Conservation (phyloP, 1,140 invertebrate genomes). For the Bombus terrestris region DNA sequence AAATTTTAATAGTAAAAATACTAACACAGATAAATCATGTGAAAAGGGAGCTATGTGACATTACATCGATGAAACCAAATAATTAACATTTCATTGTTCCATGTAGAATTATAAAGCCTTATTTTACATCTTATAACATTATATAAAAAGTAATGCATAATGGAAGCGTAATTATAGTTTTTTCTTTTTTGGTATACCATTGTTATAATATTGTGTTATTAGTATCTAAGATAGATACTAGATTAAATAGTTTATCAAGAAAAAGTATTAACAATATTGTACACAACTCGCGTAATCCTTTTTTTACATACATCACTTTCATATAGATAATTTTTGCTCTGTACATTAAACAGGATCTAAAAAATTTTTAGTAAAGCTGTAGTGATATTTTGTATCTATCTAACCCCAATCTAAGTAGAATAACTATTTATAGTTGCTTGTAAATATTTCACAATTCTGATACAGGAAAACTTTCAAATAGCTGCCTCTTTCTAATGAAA, state of each 20-base stretch:
- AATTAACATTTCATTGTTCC: slow-evolving; percentile 6
- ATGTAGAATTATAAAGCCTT: slow-evolving; percentile 29
- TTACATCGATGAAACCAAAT: slow-evolving; percentile 2
- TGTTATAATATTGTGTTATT: slow-evolving; percentile 7
- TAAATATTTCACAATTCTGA: slow-evolving; percentile 15
- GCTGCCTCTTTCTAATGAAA: slow-evolving; percentile 3
- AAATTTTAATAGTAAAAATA: slow-evolving; percentile 20
- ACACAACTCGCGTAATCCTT: slow-evolving; percentile 30
- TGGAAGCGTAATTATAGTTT: slow-evolving; percentile 59
- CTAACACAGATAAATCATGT: not conserved
- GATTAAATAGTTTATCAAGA: slow-evolving; percentile 37
- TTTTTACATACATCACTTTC: slow-evolving; percentile 16
- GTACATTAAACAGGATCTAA: slow-evolving; percentile 46
- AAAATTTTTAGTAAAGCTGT: slow-evolving; percentile 39
- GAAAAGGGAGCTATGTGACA: slow-evolving; percentile 14
- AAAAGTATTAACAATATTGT: slow-evolving; percentile 48
- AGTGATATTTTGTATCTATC: slow-evolving; percentile 9
- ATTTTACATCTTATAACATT: slow-evolving; percentile 36
- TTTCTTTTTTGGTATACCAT: slow-evolving; percentile 43
- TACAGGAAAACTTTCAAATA: slow-evolving; percentile 20
- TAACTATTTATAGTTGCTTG: not conserved
- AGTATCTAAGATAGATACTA: slow-evolving; percentile 22
- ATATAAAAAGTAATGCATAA: slow-evolving; percentile 49
- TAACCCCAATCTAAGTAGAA: not conserved
- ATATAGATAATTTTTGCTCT: slow-evolving; percentile 23